Evolutionary conservation across 2,888 invertebrate genomes (phyloP), one percentile per base, ranked within the genome.

Genomic region (Pollenia angustigena): DNA sequence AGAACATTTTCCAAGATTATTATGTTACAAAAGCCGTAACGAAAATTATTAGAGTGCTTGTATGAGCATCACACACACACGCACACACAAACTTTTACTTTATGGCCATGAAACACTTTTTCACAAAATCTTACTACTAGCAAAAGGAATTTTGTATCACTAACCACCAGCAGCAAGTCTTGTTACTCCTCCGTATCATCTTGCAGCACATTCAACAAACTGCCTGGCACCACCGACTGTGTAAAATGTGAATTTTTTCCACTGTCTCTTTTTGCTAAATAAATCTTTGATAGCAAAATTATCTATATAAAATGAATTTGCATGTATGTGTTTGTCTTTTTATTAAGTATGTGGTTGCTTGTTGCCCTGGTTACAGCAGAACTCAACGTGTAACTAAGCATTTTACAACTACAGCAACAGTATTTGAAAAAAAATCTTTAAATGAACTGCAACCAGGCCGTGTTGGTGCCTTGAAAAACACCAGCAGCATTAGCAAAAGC

Each of bases 231-330:
- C 72, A 72, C 78, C 79, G 56, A 79, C 78, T 66, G 72, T 11
- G 72, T 18, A 68, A 79, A 84, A 84, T 79, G 72, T 72, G 60
- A 74, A 72, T 74, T 84, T 75, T 60, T 79, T 44, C 6, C 4
- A 6, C 32, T 62, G 54, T 48, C 18, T 23, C 54, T 75, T 48
- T 54, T 48, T 54, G 62, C 83, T 44, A 52, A 68, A 64, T 75
- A 82, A 69, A 75, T 82, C 81, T 75, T 75, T 75, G 68, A 52
- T 46, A 44, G 52, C 50, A 62, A 60, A 74, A 58, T 52, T 16
- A 14, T 62, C 32, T 32, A 32, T 75, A 62, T 42, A 14, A 54
- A 48, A 44, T 46, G 54, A 44, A 42, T 54, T 18, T 69, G 52
- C 40, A 9, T 71, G 12, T 81, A 14, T 72, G 46, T 64, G n/a